A percentile compares a stretch with the other conserved stretches of the same genome.
These are phyloP conservation scores for Taxidea taxus DNA, from an alignment of 2,113 vertebrate genomes.

Conservation along the genomic window DNA sequence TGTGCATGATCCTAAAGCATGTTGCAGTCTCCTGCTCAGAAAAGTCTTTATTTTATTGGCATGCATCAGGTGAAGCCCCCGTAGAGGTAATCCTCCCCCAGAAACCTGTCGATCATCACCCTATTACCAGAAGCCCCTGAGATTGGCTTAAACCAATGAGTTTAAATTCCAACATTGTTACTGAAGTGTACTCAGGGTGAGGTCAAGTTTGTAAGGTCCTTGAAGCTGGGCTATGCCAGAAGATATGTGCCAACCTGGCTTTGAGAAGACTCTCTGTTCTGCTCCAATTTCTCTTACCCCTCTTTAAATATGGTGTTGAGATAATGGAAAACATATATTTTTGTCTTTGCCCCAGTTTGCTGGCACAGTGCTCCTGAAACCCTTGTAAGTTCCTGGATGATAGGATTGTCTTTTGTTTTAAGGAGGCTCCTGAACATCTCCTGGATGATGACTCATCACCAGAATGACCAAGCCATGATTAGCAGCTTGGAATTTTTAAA, in stretches of 20 bases:
- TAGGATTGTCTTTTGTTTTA: neutral
- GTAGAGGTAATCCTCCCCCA: neutral
- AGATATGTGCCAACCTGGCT: neutral
- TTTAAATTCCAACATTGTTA: neutral
- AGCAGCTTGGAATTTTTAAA: neutral
- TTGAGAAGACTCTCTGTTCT: neutral
- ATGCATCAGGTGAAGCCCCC: neutral
- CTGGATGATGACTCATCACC: neutral
- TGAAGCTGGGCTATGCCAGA: neutral
- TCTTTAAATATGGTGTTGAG: neutral
- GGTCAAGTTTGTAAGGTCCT: neutral
- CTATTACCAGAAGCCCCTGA: neutral
- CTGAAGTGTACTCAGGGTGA: neutral
- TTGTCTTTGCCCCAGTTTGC: neutral
- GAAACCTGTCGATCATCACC: neutral
- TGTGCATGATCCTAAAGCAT: neutral
- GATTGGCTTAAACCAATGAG: neutral
- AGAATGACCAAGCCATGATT: neutral
- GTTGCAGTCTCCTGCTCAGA: neutral
- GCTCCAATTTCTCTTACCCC: neutral
- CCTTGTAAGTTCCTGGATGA: neutral
- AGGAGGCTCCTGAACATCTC: neutral
- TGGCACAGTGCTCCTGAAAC: neutral
- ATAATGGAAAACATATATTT: neutral
- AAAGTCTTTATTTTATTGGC: neutral